phyloP scores from a whole-genome alignment of 2,113 vertebrate genomes.

The Salvelinus namaycush region DNA sequence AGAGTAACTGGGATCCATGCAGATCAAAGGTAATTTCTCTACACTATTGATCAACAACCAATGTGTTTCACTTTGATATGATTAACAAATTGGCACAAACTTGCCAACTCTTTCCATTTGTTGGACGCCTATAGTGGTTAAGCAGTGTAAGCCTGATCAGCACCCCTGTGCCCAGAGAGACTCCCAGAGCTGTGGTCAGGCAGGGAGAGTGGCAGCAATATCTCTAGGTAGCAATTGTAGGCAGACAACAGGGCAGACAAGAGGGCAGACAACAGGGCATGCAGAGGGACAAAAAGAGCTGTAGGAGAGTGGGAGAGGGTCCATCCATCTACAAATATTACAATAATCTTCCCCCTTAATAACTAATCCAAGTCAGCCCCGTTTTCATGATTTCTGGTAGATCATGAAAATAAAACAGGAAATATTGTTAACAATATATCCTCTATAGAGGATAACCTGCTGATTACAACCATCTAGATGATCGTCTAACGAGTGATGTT shows the following conservation, averaged over 20 bases:
- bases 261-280: slow-evolving; percentile 16
- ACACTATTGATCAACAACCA: not conserved
- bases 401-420: no score
- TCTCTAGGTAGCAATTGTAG: not conserved
- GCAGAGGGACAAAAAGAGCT: slow-evolving; percentile 5
- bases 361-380: no score
- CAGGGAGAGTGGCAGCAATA: not conserved
- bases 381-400: no score
- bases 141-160: slow-evolving; percentile 26
- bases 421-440: no score
- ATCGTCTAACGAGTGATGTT: no score
- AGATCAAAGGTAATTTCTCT: not conserved
- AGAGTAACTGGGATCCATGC: not conserved
- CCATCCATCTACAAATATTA: not conserved
- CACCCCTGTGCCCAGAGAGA: slow-evolving; percentile 33
- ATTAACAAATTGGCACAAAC: not conserved
- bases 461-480: no score
- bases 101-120: slow-evolving; percentile 3
- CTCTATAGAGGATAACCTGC: no score
- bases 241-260: slow-evolving; percentile 18
- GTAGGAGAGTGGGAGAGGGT: not conserved
- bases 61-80: slow-evolving; percentile 13
- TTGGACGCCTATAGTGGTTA: slow-evolving; percentile 26
- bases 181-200: not conserved
- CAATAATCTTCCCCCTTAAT: no score